Evolutionary conservation across 2,797 vertebrate species (phyloP).

Genomic region (Knipowitschia caucasica): DNA sequence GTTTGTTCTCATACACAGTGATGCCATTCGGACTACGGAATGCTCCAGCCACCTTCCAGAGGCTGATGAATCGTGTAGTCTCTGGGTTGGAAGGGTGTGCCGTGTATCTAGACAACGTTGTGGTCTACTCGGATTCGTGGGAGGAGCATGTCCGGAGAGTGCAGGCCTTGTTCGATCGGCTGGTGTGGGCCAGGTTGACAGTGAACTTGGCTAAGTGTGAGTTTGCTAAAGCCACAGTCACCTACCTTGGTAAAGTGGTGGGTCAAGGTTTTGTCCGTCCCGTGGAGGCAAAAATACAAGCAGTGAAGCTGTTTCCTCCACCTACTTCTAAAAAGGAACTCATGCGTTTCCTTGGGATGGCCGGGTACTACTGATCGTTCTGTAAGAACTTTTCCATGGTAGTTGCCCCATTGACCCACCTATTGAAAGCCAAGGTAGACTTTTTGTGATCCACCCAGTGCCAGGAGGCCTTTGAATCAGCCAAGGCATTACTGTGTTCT

Average conservation of each 20-base stretch:
- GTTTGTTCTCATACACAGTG: no score
- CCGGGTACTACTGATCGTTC: background rate
- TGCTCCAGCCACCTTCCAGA: no score
- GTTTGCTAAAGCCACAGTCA: conserved; percentile 1
- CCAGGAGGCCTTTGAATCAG: background rate
- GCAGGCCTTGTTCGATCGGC: background rate
- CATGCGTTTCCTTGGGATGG: background rate
- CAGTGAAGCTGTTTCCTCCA: background rate
- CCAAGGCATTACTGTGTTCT: background rate
- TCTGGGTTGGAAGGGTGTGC: no score
- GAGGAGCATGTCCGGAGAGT: background rate
- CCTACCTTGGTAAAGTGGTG: background rate
- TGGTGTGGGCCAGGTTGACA: background rate
- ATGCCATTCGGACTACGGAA: no score
- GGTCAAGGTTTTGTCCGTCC: background rate
- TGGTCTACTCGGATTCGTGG: background rate
- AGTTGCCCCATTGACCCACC: background rate
- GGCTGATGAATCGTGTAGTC: no score
- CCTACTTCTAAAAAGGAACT: background rate
- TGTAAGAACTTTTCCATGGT: conserved; percentile 3
- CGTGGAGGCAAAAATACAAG: background rate
- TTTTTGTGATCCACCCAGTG: background rate
- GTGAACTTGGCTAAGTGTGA: background rate
- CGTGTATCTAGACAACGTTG: no score
- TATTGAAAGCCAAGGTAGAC: background rate